Base-by-base conservation (phyloP, 2,797 vertebrate genomes). In the Phrynocephalus vlangalii region DNA sequence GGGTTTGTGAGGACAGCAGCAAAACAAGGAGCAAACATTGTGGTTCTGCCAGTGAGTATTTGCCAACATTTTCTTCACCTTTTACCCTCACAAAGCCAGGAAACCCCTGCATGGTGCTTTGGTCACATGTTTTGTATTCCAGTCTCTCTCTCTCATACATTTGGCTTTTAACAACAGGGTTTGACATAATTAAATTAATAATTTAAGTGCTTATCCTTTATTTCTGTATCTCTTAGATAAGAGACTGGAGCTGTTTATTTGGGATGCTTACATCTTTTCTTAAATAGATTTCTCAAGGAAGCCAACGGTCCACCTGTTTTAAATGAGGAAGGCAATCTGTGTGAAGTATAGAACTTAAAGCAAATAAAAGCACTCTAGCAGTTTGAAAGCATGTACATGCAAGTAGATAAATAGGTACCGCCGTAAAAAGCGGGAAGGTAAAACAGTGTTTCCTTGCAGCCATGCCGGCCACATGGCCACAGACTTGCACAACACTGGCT, bases 41-140 rank as follows among this genome's bases (percentile, higher is more conserved):
- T 99, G 86, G 95, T 98, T 77, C 96, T 99, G n/a, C 99, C 99
- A 87, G 99, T 99, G 93, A 98, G 99, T 97, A 91, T 85, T 78
- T 67, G 52, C 28, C 60, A 2, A 82, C 1, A 1, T 76, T 79
- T 68, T 0, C 13, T 71, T 71, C 30, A 83, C 28, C 3, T 48
- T 5, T 60, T 89, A 63, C 0, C 2, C 24, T 2, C 22, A 83
- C 60, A 91, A 66, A 89, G 22, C 2, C 9, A 66, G 60, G 26
- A 68, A 79, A 79, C 6, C 0, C 85, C 18, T 79, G 82, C 48
- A 38, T 63, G 15, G 66, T 1, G 1, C 26, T 3, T 88, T 86
- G 68, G 11, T 22, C 15, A 15, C 66, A 7, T 28, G 15, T 33
- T 85, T 8, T 44, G 7, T 68, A 16, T 3, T 72, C 30, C 44